Conservation (phyloP, 2,113 vertebrate genomes). For the Ameiurus melas region DNA sequence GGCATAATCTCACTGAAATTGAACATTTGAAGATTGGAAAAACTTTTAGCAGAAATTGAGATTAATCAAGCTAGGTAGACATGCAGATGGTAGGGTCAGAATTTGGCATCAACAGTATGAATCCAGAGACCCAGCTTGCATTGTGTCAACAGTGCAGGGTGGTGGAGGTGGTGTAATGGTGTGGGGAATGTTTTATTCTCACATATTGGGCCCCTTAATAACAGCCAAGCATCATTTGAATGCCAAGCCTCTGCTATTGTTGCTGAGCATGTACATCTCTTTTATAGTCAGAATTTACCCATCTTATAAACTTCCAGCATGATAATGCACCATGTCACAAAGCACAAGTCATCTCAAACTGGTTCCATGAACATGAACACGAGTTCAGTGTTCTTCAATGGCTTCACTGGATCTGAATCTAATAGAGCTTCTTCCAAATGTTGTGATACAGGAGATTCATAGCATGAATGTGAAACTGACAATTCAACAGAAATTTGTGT, state of each 20-base stretch:
- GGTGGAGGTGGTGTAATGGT: background rate
- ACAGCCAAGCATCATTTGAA: background rate
- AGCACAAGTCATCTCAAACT: background rate
- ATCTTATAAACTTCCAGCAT: background rate
- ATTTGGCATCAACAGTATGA: background rate
- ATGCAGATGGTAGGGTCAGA: background rate
- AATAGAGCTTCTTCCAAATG: background rate
- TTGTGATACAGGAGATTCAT: background rate
- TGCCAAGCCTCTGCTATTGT: background rate
- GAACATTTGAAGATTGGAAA: background rate
- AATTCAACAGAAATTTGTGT: background rate
- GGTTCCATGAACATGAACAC: background rate
- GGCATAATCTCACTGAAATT: background rate
- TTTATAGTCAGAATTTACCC: background rate
- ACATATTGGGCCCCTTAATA: background rate
- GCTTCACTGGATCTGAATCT: background rate
- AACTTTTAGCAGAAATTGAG: background rate
- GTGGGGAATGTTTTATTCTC: background rate
- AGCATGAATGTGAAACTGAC: background rate
- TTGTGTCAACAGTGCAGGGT: background rate
- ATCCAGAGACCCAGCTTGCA: background rate
- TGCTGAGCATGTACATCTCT: background rate
- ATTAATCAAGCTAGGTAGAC: too few relatives aligned
- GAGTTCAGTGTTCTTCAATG: background rate
- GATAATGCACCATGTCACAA: background rate